Evolutionary conservation across 1,140 invertebrate species (phyloP).

Genomic region (Calephelis virginiensis): DNA sequence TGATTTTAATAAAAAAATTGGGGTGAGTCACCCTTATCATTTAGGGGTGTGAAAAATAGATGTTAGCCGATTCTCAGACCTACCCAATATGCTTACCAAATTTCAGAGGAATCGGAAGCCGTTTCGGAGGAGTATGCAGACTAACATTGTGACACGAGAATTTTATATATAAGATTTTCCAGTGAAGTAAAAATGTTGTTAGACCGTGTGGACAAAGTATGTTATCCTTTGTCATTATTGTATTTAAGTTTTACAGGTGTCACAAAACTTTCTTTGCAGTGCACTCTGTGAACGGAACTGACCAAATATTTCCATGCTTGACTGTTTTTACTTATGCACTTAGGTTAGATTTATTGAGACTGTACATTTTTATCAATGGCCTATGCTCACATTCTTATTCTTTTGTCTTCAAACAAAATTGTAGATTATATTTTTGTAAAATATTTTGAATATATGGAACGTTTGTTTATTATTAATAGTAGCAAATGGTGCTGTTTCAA

Average conservation of each 20-base stretch:
- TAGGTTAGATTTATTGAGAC: conserved; percentile 15
- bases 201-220: too few species aligned
- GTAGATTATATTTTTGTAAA: conserved; percentile 5
- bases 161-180: too few species aligned
- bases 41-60: too few species aligned
- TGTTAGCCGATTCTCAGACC: too few species aligned
- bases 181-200: too few species aligned
- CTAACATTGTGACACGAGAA: too few species aligned
- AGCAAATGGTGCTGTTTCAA: conserved; percentile 8
- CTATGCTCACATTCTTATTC: conserved; percentile 4
- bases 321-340: neutral
- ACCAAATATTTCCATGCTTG: conserved; percentile 41
- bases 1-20: too few species aligned
- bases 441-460: neutral
- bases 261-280: neutral
- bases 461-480: conserved; percentile 2
- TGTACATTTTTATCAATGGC: conserved; percentile 5
- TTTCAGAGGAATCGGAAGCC: too few species aligned
- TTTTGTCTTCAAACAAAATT: conserved; percentile 4
- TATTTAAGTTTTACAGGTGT: neutral
- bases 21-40: too few species aligned
- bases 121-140: too few species aligned
- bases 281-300: conserved; percentile 8
- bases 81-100: too few species aligned
- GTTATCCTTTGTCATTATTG: neutral